Evolutionary conservation across 2,113 vertebrate genomes (phyloP), one percentile per base, ranked within the genome.

Genomic region (Aldabrachelys gigantea): DNA sequence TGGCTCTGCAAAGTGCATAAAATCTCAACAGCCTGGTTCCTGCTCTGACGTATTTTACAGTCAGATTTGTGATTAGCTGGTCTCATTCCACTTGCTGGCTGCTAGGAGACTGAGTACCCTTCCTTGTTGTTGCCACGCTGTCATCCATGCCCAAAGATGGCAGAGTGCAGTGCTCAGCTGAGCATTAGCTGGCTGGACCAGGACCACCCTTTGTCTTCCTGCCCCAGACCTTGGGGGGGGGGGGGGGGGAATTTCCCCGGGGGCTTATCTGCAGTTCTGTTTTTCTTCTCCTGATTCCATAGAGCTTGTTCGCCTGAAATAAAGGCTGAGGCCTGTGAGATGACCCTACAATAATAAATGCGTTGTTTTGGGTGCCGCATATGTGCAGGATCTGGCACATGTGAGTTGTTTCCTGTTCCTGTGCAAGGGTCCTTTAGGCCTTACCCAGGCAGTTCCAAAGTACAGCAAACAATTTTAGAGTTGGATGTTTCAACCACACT

Each of bases 201-300:
- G 38, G 38, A 10, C 24, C 21, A 69, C 7, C 62, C 16, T 19
- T 35, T 13, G 22, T 25, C 72, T 41, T 76, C 72, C 72, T 76
- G 38, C 72, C 41, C 38, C 5, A 44, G n/a, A 25, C 72, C 38
- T 44, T 38, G 5, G 38, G 14, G 4, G 19, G 10, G n/a, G 1
- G 2, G 59, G 6, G 5, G 59, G 3, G 22, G 22, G 22, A 4
- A 11, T n/a, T 19, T 10, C 24, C 16, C n/a, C 2, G 2, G 21
- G n/a, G 72, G 38, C 19, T 41, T n/a, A 12, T 44, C 72, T 44
- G n/a, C 21, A 6, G 11, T 44, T 76, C n/a, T 76, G 38, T 75
- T 75, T 31, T 17, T 76, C 38, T 41, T 41, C 21, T 75, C 72
- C 72, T 44, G 38, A 44, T 76, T 76, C 72, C 24, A 75, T 12